Conservation (phyloP, 2,113 vertebrate genomes). For the Zosterops japonicus region DNA sequence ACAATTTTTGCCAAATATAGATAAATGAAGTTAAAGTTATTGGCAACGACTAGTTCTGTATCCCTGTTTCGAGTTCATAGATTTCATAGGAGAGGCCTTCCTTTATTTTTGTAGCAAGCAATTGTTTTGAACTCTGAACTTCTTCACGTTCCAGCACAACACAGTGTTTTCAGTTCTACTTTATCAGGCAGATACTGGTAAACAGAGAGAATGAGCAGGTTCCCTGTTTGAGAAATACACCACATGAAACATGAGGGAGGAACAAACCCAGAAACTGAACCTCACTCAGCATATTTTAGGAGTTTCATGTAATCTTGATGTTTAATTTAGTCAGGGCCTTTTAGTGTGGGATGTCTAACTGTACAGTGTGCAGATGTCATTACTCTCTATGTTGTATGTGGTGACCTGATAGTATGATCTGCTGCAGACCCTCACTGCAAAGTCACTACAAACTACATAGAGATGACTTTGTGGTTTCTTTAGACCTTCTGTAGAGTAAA, state of each 20-base stretch:
- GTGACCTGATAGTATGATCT: neutral
- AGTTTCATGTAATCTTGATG: neutral
- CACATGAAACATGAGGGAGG: neutral
- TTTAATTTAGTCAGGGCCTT: neutral
- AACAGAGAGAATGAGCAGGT: neutral
- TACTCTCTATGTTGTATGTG: neutral
- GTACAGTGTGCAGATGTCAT: neutral
- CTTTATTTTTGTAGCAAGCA: constrained; percentile 57
- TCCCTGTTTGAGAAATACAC: neutral
- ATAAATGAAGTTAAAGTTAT: constrained; percentile 86
- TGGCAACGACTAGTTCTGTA: constrained; percentile 74
- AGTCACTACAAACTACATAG: neutral
- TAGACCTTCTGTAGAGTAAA: neutral
- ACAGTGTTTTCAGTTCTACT: constrained; percentile 13
- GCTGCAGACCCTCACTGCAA: neutral
- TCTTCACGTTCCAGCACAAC: neutral
- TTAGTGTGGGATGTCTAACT: neutral
- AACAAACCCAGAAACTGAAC: neutral
- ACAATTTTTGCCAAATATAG: constrained; percentile 84
- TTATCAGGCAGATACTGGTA: constrained; percentile 19
- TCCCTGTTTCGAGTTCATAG: constrained; percentile 76
- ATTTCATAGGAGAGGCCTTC: constrained; percentile 68
- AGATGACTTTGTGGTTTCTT: neutral
- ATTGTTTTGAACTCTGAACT: constrained; percentile 45
- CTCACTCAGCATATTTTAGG: neutral